Evolutionary conservation across 2,113 vertebrate species (phyloP), one percentile per base, ranked within the genome.

Genomic region (Chunga burmeisteri): DNA sequence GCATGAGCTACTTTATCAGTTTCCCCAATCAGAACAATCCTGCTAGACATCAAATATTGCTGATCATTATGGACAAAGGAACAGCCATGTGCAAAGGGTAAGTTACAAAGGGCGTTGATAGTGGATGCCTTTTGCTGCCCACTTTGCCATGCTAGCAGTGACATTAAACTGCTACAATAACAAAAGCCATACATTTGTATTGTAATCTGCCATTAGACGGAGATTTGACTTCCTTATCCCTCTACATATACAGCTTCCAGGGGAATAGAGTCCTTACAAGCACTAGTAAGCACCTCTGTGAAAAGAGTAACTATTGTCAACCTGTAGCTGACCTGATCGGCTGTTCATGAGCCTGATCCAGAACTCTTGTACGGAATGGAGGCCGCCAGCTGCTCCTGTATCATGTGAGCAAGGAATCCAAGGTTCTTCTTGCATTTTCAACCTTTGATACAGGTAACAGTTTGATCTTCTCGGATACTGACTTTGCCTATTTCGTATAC

Each of bases 321-420:
- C 13, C 42, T 70, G 6, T 38, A 55, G 27, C 19, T 86, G 67
- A 86, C 16, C n/a, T 44, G 18, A 77, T n/a, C 19, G 46, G 20
- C 34, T 72, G 15, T 13, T 50, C 17, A 34, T 14, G 10, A 91
- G 9, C 23, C 49, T 65, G 29, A 65, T 38, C 13, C n/a, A 70
- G 14, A 80, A 17, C 11, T 49, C 1, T 2, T 53, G 9, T 49
- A 7, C 6, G n/a, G 0, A 2, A 21, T 11, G 50, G 12, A 68
- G 30, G 20, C 7, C 2, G 1, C 3, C 25, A 73, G 10, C 32
- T 58, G 73, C 15, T 72, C 18, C 46, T 49, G 22, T 27, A 86
- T 34, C 16, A 3, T 6, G 15, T 53, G 52, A 87, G 44, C 19
- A 58, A 62, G 20, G 23, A 91, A 70, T 55, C 22, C 40, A 86